phyloP scores from a whole-genome alignment of 2,888 invertebrate genomes.

The Philereme transversata region DNA sequence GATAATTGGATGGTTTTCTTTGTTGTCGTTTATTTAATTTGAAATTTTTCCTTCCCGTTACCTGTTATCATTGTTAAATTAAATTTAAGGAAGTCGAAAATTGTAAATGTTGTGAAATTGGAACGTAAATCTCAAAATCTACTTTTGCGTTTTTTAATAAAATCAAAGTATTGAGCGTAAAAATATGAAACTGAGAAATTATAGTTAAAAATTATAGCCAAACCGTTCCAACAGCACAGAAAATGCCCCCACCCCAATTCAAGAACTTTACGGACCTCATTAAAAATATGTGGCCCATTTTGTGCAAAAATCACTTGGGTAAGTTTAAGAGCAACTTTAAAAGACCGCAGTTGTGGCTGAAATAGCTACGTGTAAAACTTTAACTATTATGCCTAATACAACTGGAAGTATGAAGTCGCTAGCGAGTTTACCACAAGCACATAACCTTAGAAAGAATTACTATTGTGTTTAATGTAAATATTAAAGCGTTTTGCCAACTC shows the following conservation, averaged over 20 bases:
- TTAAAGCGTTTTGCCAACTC: no score
- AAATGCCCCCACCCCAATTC: conserved; percentile 1
- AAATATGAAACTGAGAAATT: no score
- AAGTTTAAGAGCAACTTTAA: background rate
- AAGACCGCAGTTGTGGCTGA: conserved; percentile 2
- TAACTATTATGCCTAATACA: background rate
- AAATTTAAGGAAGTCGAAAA: background rate
- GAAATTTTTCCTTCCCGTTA: background rate
- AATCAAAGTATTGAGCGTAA: no score
- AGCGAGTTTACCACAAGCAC: no score
- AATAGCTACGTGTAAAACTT: conserved; percentile 10
- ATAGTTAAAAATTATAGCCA: no score
- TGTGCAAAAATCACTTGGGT: conserved; percentile 9
- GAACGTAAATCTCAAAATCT: no score
- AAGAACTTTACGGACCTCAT: conserved; percentile 10
- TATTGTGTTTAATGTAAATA: no score
- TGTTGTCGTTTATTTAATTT: conserved; percentile 1
- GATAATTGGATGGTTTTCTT: conserved; percentile 16
- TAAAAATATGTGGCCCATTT: conserved; percentile 9
- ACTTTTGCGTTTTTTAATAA: no score
- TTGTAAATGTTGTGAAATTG: background rate
- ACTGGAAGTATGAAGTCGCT: no score
- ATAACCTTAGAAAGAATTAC: no score
- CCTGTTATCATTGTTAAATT: background rate
- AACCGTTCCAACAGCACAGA: background rate